Percentiles rank a stretch among this genome's conserved stretches.
phyloP scores from a whole-genome alignment of 2,888 invertebrate genomes.

The Hesperia comma region DNA sequence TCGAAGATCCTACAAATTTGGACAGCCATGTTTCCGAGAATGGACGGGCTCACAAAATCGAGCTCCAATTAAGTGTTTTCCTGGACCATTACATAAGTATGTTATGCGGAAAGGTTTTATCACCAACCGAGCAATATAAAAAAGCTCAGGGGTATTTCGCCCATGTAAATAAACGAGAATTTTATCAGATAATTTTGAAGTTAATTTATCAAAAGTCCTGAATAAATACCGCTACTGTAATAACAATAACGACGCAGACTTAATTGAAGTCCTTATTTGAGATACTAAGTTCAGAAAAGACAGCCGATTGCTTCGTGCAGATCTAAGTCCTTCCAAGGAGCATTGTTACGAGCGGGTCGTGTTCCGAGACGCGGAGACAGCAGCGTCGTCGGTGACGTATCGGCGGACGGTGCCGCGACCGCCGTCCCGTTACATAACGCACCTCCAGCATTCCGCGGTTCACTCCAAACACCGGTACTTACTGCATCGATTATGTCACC shows the following conservation, averaged over 20 bases:
- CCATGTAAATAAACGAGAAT: slow-evolving; percentile 9
- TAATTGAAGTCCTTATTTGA: too few species aligned
- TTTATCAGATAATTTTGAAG: not conserved
- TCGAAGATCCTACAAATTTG: slow-evolving; percentile 42
- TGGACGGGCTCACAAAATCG: slow-evolving; percentile 57
- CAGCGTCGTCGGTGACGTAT: slow-evolving; percentile 44
- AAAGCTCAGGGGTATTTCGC: slow-evolving; percentile 10
- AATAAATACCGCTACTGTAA: too few species aligned
- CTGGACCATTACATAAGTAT: slow-evolving; percentile 46
- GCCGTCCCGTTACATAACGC: slow-evolving; percentile 74
- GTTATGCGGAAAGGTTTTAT: not conserved
- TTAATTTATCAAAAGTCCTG: too few species aligned
- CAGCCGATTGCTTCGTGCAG: too few species aligned
- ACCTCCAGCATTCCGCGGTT: slow-evolving; percentile 60
- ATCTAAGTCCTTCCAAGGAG: not conserved
- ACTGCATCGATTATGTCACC: slow-evolving; percentile 81
- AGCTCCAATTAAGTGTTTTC: slow-evolving; percentile 62
- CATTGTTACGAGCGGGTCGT: not conserved
- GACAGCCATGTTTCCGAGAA: slow-evolving; percentile 52
- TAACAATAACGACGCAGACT: too few species aligned
- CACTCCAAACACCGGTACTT: slow-evolving; percentile 73
- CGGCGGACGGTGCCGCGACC: slow-evolving; percentile 29
- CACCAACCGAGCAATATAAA: slow-evolving; percentile 3
- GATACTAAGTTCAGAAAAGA: too few species aligned
- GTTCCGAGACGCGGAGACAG: slow-evolving; percentile 44